These are phyloP conservation scores for Druceiella hillmani DNA, from an alignment of 2,888 invertebrate genomes.

Conservation along the genomic window DNA sequence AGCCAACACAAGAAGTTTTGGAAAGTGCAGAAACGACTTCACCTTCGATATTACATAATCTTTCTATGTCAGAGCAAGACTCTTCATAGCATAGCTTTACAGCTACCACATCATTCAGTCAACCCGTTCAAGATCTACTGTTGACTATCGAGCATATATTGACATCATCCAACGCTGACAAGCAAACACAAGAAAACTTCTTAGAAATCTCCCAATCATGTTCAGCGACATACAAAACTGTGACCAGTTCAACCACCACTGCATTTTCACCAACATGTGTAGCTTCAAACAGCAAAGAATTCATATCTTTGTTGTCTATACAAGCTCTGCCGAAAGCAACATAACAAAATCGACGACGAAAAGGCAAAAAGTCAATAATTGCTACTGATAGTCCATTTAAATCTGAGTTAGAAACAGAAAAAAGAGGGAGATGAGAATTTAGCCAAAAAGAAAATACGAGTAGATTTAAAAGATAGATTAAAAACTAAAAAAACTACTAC, in stretches of 20 bases:
- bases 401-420: conserved; percentile 16
- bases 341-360: conserved; percentile 15
- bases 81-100: conserved; percentile 7
- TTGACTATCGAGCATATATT: conserved; percentile 5
- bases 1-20: conserved; percentile 5
- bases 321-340: conserved; percentile 16
- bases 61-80: conserved; percentile 5
- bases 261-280: conserved; percentile 10
- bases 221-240: conserved; percentile 8
- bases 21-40: conserved; percentile 5
- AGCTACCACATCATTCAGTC: conserved; percentile 7
- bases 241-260: conserved; percentile 6
- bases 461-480: too few relatives aligned
- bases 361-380: conserved; percentile 16
- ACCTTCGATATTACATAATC: conserved; percentile 7
- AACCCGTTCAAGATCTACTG: conserved; percentile 3
- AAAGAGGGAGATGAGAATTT: conserved; percentile 10
- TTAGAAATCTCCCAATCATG: conserved; percentile 8
- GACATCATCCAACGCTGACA: conserved; percentile 9
- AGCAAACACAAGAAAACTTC: conserved; percentile 7
- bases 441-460: too few relatives aligned
- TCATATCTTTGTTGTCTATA: conserved; percentile 15
- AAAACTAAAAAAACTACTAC: too few relatives aligned
- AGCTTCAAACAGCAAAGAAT: conserved; percentile 13
- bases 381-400: conserved; percentile 17